Base-by-base conservation (phyloP, 2,888 invertebrate species). In the Orthosia incerta region DNA sequence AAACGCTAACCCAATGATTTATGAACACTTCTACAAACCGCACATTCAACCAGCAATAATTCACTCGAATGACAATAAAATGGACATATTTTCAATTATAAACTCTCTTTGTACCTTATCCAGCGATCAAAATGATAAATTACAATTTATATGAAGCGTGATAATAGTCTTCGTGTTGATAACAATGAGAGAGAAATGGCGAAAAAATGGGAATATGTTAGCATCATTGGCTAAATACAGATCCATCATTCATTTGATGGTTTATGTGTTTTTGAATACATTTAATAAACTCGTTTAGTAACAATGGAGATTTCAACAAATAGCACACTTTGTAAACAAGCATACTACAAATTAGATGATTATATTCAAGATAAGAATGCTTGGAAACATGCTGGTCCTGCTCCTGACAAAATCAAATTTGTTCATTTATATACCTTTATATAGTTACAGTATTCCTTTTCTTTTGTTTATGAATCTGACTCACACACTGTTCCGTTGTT, bases 51-150 rank as follows among this genome's bases (percentile, higher is more conserved):
- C 72, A 46, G 60, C 65, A 76, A 79, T 84, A 79, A 79, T 76
- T 86, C 68, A 80, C 20, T 4, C 18, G 16, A 23, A 71, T 78
- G 68, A 77, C 71, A 71, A 73, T 76, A 26, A 72, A 79, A 77
- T 73, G 51, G 71, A 80, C 80, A 71, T 78, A 76, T 78, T 83
- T 80, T 79, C 83, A 83, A 84, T 86, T 84, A 84, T 69, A 71
- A 80, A 78, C 79, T 74, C 79, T 74, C 70, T 77, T 73, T 80
- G 69, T 75, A 57, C 45, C 48, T 9, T 65, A 74, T 61, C 61
- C 50, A 23, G 63, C 60, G 64, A 83, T 75, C 69, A 75, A 74
- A 82, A 80, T 85, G 78, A 85, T 85, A 75, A 85, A 85, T 85
- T 83, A 73, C 64, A 62, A 39, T 79, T 70, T 74, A 74, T 64